phyloP scores from a whole-genome alignment of 2,888 invertebrate species.

The Diabrotica balteata region DNA sequence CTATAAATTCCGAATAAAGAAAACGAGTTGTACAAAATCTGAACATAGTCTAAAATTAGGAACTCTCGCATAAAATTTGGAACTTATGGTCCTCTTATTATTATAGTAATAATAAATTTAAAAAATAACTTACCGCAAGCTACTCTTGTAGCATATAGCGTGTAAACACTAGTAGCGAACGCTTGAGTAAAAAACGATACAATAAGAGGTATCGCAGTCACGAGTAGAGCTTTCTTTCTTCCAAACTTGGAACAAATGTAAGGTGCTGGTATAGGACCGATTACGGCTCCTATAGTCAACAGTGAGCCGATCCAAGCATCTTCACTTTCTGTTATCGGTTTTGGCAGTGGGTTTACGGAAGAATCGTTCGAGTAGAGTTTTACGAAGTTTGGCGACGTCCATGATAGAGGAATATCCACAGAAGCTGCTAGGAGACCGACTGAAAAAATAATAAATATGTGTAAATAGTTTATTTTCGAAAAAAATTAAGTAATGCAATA shows the following conservation, averaged over 20 bases:
- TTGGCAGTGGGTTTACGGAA: slow-evolving; percentile 51
- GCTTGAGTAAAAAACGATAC: slow-evolving; percentile 40
- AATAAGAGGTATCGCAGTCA: slow-evolving; percentile 49
- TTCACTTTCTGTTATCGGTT: slow-evolving; percentile 53
- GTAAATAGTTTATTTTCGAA: too few species aligned
- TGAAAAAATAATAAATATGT: slow-evolving; percentile 28
- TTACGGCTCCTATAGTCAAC: slow-evolving; percentile 59
- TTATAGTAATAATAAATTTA: too few species aligned
- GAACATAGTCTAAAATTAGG: too few species aligned
- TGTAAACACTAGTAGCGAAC: slow-evolving; percentile 36
- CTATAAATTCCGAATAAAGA: too few species aligned
- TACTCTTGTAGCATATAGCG: slow-evolving; percentile 57
- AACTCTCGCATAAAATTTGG: too few species aligned
- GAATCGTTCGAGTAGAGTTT: slow-evolving; percentile 44
- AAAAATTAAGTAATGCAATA: too few species aligned
- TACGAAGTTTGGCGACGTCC: slow-evolving; percentile 46
- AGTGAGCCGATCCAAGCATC: slow-evolving; percentile 64
- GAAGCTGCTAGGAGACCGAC: slow-evolving; percentile 43
- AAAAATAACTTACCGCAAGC: slow-evolving; percentile 65
- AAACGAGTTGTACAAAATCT: too few species aligned
- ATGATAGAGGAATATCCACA: slow-evolving; percentile 43
- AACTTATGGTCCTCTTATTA: too few species aligned
- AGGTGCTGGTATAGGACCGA: slow-evolving; percentile 74
- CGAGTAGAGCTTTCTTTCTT: slow-evolving; percentile 71
- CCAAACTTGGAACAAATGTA: slow-evolving; percentile 70